Evolutionary conservation across 1,140 invertebrate genomes (phyloP).

Genomic region (Pseudomyrmex flavicornis): DNA sequence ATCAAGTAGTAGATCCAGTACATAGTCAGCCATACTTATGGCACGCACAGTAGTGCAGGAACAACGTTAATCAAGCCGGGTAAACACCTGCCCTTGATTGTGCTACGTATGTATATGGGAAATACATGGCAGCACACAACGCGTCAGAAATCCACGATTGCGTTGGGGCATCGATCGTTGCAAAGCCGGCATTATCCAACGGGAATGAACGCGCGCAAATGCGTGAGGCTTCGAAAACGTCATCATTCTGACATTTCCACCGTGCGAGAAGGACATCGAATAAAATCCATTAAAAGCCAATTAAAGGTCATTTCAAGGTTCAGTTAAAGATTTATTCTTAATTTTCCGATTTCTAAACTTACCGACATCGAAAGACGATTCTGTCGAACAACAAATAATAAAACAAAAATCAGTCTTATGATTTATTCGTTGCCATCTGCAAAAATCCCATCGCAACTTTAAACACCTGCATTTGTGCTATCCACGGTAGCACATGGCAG

Average conservation of each 20-base stretch:
- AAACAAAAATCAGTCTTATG: background rate
- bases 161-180: slow-evolving; percentile 74
- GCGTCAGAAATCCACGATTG: slow-evolving; percentile 67
- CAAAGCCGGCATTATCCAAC: slow-evolving; percentile 68
- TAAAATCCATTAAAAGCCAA: too few species aligned
- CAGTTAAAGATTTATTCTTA: background rate
- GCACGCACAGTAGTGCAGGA: slow-evolving; percentile 58
- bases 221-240: slow-evolving; percentile 14
- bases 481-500: slow-evolving; percentile 57
- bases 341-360: background rate
- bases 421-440: slow-evolving; percentile 49
- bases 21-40: slow-evolving; percentile 61
- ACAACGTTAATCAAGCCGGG: slow-evolving; percentile 79
- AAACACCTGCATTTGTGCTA: slow-evolving; percentile 63
- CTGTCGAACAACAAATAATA: background rate
- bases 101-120: slow-evolving; percentile 74
- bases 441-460: slow-evolving; percentile 54
- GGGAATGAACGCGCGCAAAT: slow-evolving; percentile 65
- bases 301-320: too few species aligned
- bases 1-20: slow-evolving; percentile 47
- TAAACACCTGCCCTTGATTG: slow-evolving; percentile 80
- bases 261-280: background rate
- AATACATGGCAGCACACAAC: slow-evolving; percentile 70
- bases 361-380: background rate
- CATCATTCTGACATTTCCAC: background rate